Conservation (phyloP, 2,888 invertebrate genomes). For the Dryococelus australis region DNA sequence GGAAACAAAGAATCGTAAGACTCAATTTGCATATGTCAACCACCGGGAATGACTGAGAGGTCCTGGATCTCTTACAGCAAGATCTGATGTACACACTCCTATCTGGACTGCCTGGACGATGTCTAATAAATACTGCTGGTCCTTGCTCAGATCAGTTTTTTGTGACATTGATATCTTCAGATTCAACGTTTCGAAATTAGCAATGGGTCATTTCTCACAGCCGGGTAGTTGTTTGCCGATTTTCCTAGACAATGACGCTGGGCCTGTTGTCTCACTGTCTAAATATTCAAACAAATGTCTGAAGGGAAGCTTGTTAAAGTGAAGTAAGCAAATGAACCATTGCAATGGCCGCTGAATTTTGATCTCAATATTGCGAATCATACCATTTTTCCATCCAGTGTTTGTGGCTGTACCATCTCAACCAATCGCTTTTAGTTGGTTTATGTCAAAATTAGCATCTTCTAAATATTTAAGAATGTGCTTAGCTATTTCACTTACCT, state of each 20-base stretch:
- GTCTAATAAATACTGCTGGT: slow-evolving; percentile 46
- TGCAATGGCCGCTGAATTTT: slow-evolving; percentile 12
- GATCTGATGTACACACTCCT: slow-evolving; percentile 40
- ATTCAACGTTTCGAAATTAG: slow-evolving; percentile 25
- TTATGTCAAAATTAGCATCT: neutral
- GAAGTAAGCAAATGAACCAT: slow-evolving; percentile 7
- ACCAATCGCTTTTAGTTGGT: neutral
- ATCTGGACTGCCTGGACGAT: slow-evolving; percentile 39
- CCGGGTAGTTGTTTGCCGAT: slow-evolving; percentile 48
- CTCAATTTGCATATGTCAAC: neutral
- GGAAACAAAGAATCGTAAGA: slow-evolving; percentile 45
- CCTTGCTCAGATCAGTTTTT: slow-evolving; percentile 43
- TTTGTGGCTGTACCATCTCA: slow-evolving; percentile 28
- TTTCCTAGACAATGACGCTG: slow-evolving; percentile 46
- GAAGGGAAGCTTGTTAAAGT: neutral
- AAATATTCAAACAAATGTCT: slow-evolving; percentile 19
- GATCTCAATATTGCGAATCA: neutral
- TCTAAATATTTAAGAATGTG: neutral
- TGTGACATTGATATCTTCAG: neutral
- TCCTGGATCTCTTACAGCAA: slow-evolving; percentile 31
- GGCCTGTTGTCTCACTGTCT: neutral
- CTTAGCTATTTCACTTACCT: slow-evolving; percentile 13
- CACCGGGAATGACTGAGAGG: slow-evolving; percentile 41
- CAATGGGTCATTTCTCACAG: slow-evolving; percentile 41
- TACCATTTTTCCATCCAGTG: neutral